These are phyloP conservation scores for Heliornis fulica DNA, from an alignment of 2,113 vertebrate species.

Conservation along the genomic window DNA sequence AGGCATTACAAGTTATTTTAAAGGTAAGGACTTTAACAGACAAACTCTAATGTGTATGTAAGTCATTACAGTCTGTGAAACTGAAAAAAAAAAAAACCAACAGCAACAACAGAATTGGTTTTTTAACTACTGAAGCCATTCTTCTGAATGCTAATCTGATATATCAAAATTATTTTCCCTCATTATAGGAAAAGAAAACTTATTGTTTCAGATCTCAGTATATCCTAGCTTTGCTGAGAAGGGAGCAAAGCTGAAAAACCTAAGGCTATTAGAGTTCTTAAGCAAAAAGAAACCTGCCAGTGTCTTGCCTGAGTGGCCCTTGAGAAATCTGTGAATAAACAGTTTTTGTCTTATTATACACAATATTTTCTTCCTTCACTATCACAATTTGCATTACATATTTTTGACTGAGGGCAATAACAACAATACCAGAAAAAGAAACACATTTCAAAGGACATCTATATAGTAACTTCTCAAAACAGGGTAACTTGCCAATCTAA, in stretches of 20 bases:
- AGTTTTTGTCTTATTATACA: neutral
- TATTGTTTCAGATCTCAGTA: neutral
- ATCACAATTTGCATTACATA: neutral
- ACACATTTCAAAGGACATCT: neutral
- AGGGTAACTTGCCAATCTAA: neutral
- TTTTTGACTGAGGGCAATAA: slow-evolving; percentile 7
- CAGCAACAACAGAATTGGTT: neutral
- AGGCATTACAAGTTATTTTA: neutral
- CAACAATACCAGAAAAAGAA: neutral
- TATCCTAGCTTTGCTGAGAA: neutral
- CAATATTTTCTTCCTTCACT: neutral
- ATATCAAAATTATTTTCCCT: neutral
- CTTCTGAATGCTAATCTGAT: neutral
- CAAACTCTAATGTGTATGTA: neutral
- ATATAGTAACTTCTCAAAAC: neutral
- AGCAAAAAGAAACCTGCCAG: neutral
- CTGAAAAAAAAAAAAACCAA: neutral
- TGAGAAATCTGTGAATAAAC: neutral
- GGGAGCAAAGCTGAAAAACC: neutral
- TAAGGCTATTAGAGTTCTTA: neutral
- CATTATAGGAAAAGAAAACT: neutral
- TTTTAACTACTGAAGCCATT: neutral
- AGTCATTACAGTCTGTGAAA: neutral
- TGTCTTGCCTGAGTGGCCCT: neutral
- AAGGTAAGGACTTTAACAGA: neutral